Conservation (phyloP, 2,888 invertebrate species). For the Petrophora chlorosata region DNA sequence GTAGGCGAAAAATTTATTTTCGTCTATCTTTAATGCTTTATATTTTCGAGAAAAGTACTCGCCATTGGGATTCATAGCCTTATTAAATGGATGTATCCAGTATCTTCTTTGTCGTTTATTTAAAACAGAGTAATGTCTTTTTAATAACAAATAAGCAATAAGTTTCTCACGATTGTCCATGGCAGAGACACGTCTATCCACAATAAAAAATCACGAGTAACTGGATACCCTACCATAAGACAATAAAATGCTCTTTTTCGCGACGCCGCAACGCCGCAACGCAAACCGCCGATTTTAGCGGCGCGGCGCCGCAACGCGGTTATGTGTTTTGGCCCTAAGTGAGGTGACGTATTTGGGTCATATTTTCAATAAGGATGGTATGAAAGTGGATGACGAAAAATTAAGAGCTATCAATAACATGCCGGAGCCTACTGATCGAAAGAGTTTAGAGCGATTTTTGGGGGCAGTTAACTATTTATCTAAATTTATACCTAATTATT, state of each 20-base stretch:
- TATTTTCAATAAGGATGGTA: conserved; percentile 28
- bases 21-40: conserved; percentile 22
- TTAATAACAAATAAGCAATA: conserved; percentile 2
- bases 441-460: conserved; percentile 32
- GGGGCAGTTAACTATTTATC: conserved; percentile 27
- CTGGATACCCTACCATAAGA: conserved; percentile 7
- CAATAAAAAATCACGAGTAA: conserved; percentile 5
- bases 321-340: too few relatives aligned
- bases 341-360: conserved; percentile 36
- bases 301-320: too few relatives aligned
- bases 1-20: conserved; percentile 36
- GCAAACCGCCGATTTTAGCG: conserved; percentile 5
- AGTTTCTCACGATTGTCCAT: conserved; percentile 5
- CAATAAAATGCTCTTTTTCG: conserved; percentile 7
- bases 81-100: conserved; percentile 42
- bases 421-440: conserved; percentile 21
- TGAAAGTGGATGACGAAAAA: conserved; percentile 27
- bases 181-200: conserved; percentile 6
- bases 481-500: conserved; percentile 29
- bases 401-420: conserved; percentile 32
- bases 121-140: conserved; percentile 1
- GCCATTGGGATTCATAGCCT: conserved; percentile 34
- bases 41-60: conserved; percentile 35
- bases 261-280: conserved; percentile 1
- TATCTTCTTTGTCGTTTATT: conserved; percentile 40